Percentiles rank a stretch among this genome's conserved stretches.
These are phyloP conservation scores for Ferrisia virgata DNA, from an alignment of 2,888 invertebrate species.

Conservation along the genomic window DNA sequence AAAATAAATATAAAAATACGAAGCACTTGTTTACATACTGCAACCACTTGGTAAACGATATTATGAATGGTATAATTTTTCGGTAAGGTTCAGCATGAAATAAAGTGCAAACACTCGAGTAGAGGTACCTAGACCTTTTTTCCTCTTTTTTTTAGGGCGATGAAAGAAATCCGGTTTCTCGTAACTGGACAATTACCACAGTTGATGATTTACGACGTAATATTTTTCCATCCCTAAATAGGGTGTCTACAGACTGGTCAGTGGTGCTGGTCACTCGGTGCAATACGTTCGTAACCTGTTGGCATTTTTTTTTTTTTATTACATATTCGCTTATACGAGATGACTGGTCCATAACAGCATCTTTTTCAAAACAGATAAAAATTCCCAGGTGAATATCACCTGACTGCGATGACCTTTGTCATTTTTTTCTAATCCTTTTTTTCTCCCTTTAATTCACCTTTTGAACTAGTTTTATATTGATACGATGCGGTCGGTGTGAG, in stretches of 20 bases:
- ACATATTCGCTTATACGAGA: slow-evolving; percentile 30
- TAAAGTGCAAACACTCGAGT: no score
- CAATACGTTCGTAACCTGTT: slow-evolving; percentile 18
- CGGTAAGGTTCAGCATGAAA: no score
- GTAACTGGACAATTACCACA: background rate
- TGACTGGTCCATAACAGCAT: slow-evolving; percentile 28
- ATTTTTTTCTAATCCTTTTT: slow-evolving; percentile 3
- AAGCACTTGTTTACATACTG: no score
- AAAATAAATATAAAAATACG: no score
- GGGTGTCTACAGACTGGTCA: slow-evolving; percentile 26
- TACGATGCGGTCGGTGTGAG: background rate
- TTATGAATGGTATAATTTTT: no score
- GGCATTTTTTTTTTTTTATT: background rate
- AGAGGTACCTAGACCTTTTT: no score
- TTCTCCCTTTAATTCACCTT: background rate
- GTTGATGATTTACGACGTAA: slow-evolving; percentile 1
- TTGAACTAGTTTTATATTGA: background rate
- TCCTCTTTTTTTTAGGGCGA: no score
- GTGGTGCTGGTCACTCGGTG: background rate
- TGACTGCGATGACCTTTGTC: slow-evolving; percentile 7
- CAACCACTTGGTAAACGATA: no score
- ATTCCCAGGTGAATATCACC: slow-evolving; percentile 36
- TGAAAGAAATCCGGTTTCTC: slow-evolving; percentile 30
- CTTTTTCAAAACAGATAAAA: background rate
- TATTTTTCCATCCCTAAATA: slow-evolving; percentile 31